These are phyloP conservation scores for Pollachius pollachius DNA, from an alignment of 2,113 vertebrate genomes.

Conservation along the genomic window DNA sequence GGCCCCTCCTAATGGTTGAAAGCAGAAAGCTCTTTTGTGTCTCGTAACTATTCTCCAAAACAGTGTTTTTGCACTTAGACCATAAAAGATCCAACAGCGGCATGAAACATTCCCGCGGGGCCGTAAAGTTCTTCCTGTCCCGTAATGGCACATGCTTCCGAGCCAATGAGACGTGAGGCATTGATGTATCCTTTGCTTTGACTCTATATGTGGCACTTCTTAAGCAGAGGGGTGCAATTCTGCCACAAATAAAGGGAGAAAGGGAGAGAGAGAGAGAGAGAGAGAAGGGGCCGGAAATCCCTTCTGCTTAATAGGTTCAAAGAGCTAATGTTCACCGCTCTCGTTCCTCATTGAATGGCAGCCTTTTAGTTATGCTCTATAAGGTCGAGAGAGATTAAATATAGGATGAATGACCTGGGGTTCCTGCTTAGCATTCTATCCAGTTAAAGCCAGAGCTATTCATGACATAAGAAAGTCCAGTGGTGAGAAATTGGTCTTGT, in stretches of 20 bases:
- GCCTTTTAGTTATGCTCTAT: not conserved
- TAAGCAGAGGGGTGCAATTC: not conserved
- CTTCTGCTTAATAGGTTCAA: not conserved
- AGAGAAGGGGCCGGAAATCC: not conserved
- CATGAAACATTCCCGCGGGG: too few species aligned
- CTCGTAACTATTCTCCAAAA: too few species aligned
- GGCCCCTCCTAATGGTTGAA: too few species aligned
- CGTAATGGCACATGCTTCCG: not conserved
- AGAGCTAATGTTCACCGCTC: not conserved
- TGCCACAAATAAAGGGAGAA: not conserved
- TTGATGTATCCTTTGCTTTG: not conserved
- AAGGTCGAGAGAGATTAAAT: not conserved
- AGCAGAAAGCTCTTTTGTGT: too few species aligned
- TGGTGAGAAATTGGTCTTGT: too few species aligned
- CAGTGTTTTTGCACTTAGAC: too few species aligned
- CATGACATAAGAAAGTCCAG: too few species aligned
- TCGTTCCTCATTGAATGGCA: not conserved
- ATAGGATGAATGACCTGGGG: not conserved
- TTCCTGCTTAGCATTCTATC: not conserved
- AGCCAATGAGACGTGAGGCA: not conserved
- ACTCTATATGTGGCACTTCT: not conserved
- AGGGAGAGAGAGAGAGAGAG: too few species aligned
- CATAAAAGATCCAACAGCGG: too few species aligned
- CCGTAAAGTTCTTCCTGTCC: too few species aligned
- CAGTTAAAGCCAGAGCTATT: not conserved